Evolutionary conservation across 2,888 invertebrate species (phyloP).

Genomic region (Archips xylosteana): DNA sequence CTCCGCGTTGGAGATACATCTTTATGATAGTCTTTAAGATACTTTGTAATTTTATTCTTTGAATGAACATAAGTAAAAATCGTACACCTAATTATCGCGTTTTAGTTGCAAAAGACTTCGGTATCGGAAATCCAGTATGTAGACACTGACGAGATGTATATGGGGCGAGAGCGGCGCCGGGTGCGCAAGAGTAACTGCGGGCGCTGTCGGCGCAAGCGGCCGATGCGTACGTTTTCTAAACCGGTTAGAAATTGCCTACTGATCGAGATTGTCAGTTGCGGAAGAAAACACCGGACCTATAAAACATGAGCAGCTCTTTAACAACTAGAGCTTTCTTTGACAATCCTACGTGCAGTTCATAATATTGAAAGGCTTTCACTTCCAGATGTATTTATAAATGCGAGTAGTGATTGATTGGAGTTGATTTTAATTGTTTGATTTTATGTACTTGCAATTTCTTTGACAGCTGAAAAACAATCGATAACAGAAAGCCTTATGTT

Average conservation of each 20-base stretch:
- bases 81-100: not conserved
- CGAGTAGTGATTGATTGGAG: not conserved
- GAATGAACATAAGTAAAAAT: not conserved
- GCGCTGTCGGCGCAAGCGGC: slow-evolving; percentile 50
- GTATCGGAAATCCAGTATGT: slow-evolving; percentile 49
- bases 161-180: slow-evolving; percentile 71
- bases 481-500: not conserved
- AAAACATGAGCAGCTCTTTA: slow-evolving; percentile 63
- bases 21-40: not conserved
- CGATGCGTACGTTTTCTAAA: slow-evolving; percentile 77
- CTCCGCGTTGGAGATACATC: slow-evolving; percentile 9
- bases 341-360: slow-evolving; percentile 45
- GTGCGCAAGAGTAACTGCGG: slow-evolving; percentile 62
- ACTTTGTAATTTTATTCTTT: not conserved
- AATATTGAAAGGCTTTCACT: slow-evolving; percentile 40
- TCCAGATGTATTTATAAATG: slow-evolving; percentile 16
- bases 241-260: slow-evolving; percentile 85
- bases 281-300: slow-evolving; percentile 81
- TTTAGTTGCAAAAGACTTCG: slow-evolving; percentile 4
- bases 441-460: not conserved
- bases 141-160: slow-evolving; percentile 56
- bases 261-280: slow-evolving; percentile 82
- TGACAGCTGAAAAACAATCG: not conserved
- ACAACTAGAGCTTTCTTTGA: slow-evolving; percentile 71
- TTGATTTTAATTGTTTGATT: not conserved